phyloP scores from a whole-genome alignment of 1,140 invertebrate species.

The Dolichoris vasculosae region DNA sequence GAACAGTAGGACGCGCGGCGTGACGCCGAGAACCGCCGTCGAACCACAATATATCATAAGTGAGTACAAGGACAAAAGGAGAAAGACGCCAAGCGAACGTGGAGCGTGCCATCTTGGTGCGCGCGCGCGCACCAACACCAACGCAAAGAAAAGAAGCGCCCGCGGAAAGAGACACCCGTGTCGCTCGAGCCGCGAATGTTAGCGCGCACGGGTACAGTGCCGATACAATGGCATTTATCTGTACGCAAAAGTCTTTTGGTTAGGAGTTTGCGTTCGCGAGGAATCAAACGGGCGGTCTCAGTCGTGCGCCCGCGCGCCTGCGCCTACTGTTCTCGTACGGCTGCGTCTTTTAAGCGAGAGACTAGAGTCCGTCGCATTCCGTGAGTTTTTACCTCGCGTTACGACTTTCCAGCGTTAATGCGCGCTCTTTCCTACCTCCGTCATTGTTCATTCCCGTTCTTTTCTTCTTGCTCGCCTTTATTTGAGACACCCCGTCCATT shows the following conservation, averaged over 20 bases:
- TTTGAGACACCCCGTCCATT: no score
- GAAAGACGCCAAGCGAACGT: no score
- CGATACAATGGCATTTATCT: constrained; percentile 26
- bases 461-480: no score
- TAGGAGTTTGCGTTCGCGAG: background rate
- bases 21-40: background rate
- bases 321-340: no score
- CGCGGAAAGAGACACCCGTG: background rate
- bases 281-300: background rate
- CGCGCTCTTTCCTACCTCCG: no score
- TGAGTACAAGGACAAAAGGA: background rate
- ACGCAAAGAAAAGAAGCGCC: background rate
- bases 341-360: no score
- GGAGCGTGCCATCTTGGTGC: constrained; percentile 21
- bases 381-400: constrained; percentile 30
- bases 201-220: background rate
- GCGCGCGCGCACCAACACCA: background rate
- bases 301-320: background rate
- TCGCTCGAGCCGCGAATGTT: background rate
- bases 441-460: no score
- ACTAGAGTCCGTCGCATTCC: background rate
- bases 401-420: background rate
- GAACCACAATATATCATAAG: no score
- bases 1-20: no score
- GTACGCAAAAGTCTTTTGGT: background rate